These are phyloP conservation scores for Burhinus oedicnemus DNA, from an alignment of 2,113 vertebrate species.

Conservation along the genomic window DNA sequence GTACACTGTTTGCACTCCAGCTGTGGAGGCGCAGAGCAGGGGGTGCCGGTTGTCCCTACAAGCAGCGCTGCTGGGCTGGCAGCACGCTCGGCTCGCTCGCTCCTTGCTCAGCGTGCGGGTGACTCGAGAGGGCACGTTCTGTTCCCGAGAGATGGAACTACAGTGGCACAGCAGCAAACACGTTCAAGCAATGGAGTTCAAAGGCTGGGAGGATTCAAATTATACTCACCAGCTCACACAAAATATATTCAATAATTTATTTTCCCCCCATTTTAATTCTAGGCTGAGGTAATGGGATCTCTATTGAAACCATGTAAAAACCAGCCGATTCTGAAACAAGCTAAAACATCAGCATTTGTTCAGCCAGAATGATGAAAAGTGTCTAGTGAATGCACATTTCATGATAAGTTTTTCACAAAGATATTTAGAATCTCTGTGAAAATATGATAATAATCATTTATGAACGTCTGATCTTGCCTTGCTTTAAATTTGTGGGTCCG, in stretches of 20 bases:
- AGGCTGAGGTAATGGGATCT: neutral
- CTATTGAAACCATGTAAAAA: neutral
- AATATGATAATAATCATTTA: neutral
- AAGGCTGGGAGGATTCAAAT: neutral
- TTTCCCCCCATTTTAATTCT: neutral
- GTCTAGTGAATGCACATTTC: neutral
- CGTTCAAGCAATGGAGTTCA: neutral
- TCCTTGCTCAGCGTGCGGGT: fast-evolving
- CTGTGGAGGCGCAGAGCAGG: neutral
- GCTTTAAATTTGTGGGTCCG: neutral
- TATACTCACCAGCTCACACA: neutral
- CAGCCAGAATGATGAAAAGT: neutral
- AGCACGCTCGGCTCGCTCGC: fast-evolving
- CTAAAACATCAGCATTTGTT: neutral
- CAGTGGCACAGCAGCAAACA: neutral
- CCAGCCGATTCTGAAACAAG: fast-evolving
- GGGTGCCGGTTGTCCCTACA: fast-evolving
- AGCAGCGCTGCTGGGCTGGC: fast-evolving
- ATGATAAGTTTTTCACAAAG: neutral
- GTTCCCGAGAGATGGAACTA: neutral
- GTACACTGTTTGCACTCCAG: fast-evolving
- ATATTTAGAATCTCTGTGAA: neutral
- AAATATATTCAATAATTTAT: neutral
- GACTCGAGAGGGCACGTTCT: neutral
- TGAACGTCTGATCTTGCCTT: neutral